A percentile compares a stretch with the other conserved stretches of the same genome.
Conservation (phyloP, 2,888 invertebrate genomes). For the Drosophila meridiana region DNA sequence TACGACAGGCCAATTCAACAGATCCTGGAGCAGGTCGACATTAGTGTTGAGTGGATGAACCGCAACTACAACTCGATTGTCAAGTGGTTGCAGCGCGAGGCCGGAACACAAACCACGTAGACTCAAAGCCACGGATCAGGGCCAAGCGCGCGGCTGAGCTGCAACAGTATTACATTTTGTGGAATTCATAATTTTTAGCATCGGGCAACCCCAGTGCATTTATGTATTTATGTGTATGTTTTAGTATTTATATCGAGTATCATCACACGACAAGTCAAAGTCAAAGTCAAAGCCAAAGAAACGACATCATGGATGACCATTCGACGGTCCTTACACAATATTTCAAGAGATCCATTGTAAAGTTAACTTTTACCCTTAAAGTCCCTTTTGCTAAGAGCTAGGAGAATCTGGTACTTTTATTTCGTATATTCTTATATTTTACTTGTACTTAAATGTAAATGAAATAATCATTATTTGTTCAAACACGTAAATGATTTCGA, state of each 20-base stretch:
- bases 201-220: conserved; percentile 56
- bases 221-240: conserved; percentile 57
- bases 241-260: conserved; percentile 46
- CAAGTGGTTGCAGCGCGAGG: conserved; percentile 88
- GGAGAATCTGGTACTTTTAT: conserved; percentile 61
- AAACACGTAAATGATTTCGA: conserved; percentile 5
- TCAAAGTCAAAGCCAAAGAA: conserved; percentile 64
- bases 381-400: conserved; percentile 35
- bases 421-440: conserved; percentile 62
- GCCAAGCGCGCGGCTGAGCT: conserved; percentile 19
- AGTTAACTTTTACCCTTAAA: conserved; percentile 37
- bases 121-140: neutral
- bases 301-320: conserved; percentile 10
- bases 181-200: conserved; percentile 24
- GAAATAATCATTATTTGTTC: conserved; percentile 52
- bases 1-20: conserved; percentile 92
- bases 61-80: conserved; percentile 90
- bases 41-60: conserved; percentile 94
- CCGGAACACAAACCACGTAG: conserved; percentile 24
- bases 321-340: neutral
- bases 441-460: conserved; percentile 76
- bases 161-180: conserved; percentile 64
- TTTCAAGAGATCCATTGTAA: conserved; percentile 20
- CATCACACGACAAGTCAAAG: conserved; percentile 35
- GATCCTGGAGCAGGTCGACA: conserved; percentile 91